A percentile compares a stretch with the other conserved stretches of the same genome.
Evolutionary conservation across 2,797 vertebrate genomes (phyloP).

Genomic region (Rachycentron canadum): DNA sequence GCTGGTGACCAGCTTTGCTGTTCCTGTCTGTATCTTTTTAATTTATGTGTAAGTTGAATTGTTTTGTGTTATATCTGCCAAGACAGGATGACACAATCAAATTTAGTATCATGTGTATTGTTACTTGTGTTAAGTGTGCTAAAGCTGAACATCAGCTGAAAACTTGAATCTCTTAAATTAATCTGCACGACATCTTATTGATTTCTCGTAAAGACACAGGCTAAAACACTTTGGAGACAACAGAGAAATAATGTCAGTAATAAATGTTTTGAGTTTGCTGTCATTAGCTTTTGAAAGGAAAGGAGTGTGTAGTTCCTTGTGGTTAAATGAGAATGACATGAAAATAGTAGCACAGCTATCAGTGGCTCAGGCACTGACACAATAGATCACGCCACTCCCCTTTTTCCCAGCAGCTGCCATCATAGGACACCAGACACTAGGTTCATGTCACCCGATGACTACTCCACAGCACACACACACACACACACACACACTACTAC

Average conservation of each 20-base stretch:
- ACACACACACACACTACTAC: conserved; percentile 12
- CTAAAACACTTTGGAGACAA: neutral
- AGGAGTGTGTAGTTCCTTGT: conserved; percentile 1
- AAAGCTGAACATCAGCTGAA: no score
- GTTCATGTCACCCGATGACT: no score
- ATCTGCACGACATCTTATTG: neutral
- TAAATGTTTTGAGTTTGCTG: neutral
- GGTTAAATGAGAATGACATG: conserved; percentile 14
- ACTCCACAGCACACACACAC: conserved; percentile 13
- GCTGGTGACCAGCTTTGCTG: neutral
- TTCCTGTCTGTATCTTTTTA: neutral
- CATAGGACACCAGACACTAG: no score
- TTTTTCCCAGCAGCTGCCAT: no score
- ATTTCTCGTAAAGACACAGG: neutral
- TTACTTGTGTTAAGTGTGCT: no score
- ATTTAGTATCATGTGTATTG: no score
- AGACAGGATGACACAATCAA: no score
- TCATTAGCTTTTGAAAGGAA: neutral
- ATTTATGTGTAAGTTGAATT: neutral
- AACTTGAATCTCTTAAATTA: no score
- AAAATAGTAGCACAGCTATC: neutral
- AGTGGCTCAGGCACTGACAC: conserved; percentile 1
- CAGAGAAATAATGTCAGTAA: no score
- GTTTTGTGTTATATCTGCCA: neutral
- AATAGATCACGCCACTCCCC: conserved; percentile 2